Conservation (phyloP, 2,113 vertebrate species). For the Phalacrocorax brasilianus region DNA sequence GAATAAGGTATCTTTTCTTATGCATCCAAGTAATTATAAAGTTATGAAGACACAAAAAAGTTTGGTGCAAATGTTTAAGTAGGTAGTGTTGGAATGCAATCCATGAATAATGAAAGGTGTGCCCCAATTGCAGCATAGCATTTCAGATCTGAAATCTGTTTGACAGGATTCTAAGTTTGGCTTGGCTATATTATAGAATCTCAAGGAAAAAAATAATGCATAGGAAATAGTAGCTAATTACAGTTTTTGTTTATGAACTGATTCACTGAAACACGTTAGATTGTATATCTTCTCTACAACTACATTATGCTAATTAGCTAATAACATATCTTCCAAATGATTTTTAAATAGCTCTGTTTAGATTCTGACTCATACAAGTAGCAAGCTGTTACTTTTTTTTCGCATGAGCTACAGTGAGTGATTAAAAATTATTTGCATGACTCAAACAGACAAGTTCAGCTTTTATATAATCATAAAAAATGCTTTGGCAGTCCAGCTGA, state of each 20-base stretch:
- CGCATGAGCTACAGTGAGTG: constrained; percentile 42
- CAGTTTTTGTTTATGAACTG: constrained; percentile 58
- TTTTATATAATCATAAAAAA: constrained; percentile 53
- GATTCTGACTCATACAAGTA: constrained; percentile 64
- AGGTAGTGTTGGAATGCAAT: neutral
- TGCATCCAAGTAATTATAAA: neutral
- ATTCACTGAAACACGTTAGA: constrained; percentile 37
- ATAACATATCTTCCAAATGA: constrained; percentile 60
- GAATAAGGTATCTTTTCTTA: neutral
- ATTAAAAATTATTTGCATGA: constrained; percentile 60
- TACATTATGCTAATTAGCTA: constrained; percentile 64
- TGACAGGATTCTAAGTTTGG: neutral
- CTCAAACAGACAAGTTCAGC: constrained; percentile 62
- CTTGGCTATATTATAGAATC: neutral
- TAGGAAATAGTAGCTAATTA: constrained; percentile 44
- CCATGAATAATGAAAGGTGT: neutral
- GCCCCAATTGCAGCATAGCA: neutral
- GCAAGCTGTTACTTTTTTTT: constrained; percentile 64
- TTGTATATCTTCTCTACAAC: constrained; percentile 47
- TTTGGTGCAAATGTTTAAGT: neutral
- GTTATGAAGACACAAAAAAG: neutral
- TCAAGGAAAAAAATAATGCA: constrained; percentile 1
- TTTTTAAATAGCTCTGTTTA: constrained; percentile 63
- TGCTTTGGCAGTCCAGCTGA: constrained; percentile 10
- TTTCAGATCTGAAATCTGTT: neutral